Base-by-base conservation (phyloP, 1,140 invertebrate genomes). In the Drosophila auraria region DNA sequence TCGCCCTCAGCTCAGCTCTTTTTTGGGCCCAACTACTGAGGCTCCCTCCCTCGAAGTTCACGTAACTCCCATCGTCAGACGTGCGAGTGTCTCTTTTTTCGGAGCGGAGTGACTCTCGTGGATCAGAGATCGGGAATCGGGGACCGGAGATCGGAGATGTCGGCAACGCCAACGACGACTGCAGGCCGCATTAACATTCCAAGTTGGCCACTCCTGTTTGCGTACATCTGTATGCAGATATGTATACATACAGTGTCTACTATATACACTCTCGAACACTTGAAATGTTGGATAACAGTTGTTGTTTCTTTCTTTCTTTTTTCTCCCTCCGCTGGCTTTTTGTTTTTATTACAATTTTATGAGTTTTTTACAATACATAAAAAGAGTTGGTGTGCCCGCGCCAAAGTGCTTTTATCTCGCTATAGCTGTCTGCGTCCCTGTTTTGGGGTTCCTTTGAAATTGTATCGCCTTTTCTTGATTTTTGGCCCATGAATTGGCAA, bases 131-230 rank as follows among this genome's bases (percentile, higher is more conserved):
- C 15, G 20, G 36, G 36, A 15, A 7, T 42, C 11, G 38, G 57
- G 5, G 64, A 63, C 36, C 30, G 63, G 38, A 15, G 51, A 54
- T 79, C 50, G 70, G 65, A 76, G 81, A 83, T 82, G 44, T 87
- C 44, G 74, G 73, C 56, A 78, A 81, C 84, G 87, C 80, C 83
- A 87, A 83, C 77, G 80, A 79, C 49, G 80, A 72, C 63, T 87
- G 84, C 78, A 90, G 86, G 50, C 68, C 84, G 75, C 86, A 90
- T 90, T 90, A 90, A 90, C 86, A 90, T 90, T 90, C 86, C 86
- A 86, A 71, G 60, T 90, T 90, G 82, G 86, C 86, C 86, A 90
- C 86, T 90, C 86, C 86, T 90, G 86, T 90, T 86, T 84, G 82
- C 71, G 68, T 82, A 69, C 71, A 87, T 72, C 70, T 78, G 65